Percentiles rank a stretch among this genome's conserved stretches.
Conservation (phyloP, 2,888 invertebrate species). For the Dolichopus griseipennis region DNA sequence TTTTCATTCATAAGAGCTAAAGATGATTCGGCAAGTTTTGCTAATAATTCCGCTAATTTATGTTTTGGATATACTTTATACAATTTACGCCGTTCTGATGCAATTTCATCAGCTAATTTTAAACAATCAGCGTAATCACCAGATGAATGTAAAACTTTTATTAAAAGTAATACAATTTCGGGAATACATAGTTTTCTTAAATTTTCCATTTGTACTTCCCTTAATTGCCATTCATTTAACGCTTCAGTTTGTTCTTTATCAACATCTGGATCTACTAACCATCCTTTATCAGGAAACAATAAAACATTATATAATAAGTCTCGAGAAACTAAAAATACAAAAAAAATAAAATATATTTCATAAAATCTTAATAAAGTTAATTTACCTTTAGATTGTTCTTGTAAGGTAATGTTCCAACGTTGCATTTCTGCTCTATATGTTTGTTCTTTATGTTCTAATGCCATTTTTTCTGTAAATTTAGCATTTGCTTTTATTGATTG, state of each 20-base stretch:
- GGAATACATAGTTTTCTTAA: constrained; percentile 77
- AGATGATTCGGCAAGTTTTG: constrained; percentile 70
- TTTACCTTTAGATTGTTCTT: constrained; percentile 60
- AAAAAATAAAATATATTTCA: background rate
- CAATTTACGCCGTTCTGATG: constrained; percentile 66
- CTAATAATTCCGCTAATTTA: constrained; percentile 65
- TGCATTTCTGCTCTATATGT: constrained; percentile 70
- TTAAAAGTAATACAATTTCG: constrained; percentile 66
- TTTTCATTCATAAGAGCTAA: constrained; percentile 64
- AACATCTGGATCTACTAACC: constrained; percentile 67
- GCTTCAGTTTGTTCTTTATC: constrained; percentile 45
- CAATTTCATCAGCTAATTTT: constrained; percentile 69
- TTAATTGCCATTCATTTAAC: constrained; percentile 49
- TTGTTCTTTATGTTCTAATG: constrained; percentile 73
- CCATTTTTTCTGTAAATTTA: constrained; percentile 79
- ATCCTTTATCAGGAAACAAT: constrained; percentile 81
- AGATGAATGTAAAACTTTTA: constrained; percentile 68
- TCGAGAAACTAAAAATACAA: constrained; percentile 54
- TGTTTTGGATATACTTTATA: constrained; percentile 74
- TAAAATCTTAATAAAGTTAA: constrained; percentile 8
- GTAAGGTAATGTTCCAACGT: constrained; percentile 61
- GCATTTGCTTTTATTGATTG: constrained; percentile 51
- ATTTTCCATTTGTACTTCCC: constrained; percentile 54
- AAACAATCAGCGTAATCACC: constrained; percentile 68
- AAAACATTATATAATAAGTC: constrained; percentile 76